Percentiles rank a stretch among this genome's conserved stretches.
Evolutionary conservation across 2,888 invertebrate species (phyloP).

Genomic region (Tenthredo mesomela): DNA sequence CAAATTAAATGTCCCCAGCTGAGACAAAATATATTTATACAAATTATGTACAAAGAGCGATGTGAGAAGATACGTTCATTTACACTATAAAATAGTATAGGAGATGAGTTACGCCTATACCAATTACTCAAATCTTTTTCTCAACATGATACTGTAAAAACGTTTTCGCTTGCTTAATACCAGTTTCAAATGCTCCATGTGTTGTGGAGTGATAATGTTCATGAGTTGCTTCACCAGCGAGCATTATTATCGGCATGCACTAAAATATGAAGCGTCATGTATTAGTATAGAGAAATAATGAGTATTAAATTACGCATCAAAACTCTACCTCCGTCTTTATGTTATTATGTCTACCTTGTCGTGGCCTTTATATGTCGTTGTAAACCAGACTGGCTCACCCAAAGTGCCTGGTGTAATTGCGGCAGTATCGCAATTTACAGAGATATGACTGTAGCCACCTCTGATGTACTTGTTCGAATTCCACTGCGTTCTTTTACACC

Average conservation of each 20-base stretch:
- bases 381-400: conserved; percentile 77
- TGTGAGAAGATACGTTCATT: neutral
- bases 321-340: neutral
- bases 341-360: conserved; percentile 61
- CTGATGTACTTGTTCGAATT: conserved; percentile 79
- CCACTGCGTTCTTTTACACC: conserved; percentile 80
- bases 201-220: conserved; percentile 83
- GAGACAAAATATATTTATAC: neutral
- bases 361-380: conserved; percentile 57
- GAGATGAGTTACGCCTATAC: conserved; percentile 1
- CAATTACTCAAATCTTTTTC: conserved; percentile 37
- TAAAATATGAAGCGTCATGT: conserved; percentile 61
- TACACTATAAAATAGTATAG: neutral
- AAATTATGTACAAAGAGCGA: neutral
- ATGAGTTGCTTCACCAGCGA: conserved; percentile 85
- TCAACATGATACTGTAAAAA: conserved; percentile 70
- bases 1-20: neutral
- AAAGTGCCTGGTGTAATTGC: conserved; percentile 75
- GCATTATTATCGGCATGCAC: conserved; percentile 79
- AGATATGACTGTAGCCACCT: conserved; percentile 82
- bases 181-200: conserved; percentile 84
- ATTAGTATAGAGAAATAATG: neutral
- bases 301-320: neutral
- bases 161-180: conserved; percentile 79
- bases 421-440: conserved; percentile 78